Evolutionary conservation across 2,113 vertebrate genomes (phyloP), one percentile per base, ranked within the genome.

Genomic region (Melanotaenia duboulayi): DNA sequence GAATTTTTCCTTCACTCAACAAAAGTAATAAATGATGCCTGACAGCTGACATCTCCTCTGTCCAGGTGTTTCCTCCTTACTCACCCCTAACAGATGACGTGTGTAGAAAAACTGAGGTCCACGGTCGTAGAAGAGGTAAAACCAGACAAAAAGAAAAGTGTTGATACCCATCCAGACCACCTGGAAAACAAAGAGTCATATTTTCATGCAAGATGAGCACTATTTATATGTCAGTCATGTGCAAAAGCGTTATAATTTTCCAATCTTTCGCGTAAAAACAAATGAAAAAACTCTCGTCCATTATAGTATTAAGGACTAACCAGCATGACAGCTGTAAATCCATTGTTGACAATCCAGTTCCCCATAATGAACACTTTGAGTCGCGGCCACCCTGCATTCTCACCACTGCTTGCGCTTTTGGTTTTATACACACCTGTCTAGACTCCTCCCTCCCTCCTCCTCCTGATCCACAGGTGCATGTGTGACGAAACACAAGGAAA

Each of bases 131-230:
- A 88, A 80, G 17, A 95, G 54, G 82, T 96, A 98, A 71, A 89
- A 95, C 71, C 90, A 88, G 0, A 94, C 89, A 83, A 99, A 99
- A 28, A 98, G 84, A 78, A 96, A 96, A 68, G 94, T 87, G 80
- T 98, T 98, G 90, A 98, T 92, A 57, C 80, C 94, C 92, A 98
- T 91, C 96, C 96, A 99, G 65, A 92, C 89, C 52, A 91, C 89
- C 96, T 98, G 89, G 4, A 48, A 71, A 77, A 76, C 42, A 77
- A 4, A 65, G 19, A 35, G 17, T 22, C 4, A 52, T 1, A 7
- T 12, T n/a, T 24, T 9, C 51, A 35, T 63, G 11, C 39, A 20
- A 25, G 11, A 24, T 48, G 44, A 48, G 4, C 44, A n/a, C n/a
- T 19, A 0, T 16, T 2, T 17, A 12, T 12, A 12, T 40, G 40